Percentiles rank a stretch among this genome's conserved stretches.
Conservation (phyloP, 1,140 invertebrate genomes). For the Trichomalopsis sarcophagae region DNA sequence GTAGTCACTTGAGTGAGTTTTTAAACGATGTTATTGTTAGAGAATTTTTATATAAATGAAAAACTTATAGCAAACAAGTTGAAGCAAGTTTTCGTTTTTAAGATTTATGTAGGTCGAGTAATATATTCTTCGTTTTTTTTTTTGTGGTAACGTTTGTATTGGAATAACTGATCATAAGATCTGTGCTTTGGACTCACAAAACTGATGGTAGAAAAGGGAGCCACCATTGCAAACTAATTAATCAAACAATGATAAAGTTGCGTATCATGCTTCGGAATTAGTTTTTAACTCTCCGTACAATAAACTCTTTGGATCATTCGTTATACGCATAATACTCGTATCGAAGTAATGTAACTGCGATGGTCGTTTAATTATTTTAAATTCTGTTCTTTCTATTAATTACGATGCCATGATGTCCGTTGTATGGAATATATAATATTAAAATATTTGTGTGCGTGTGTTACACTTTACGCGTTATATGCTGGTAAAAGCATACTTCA, state of each 20-base stretch:
- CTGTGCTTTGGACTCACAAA: neutral
- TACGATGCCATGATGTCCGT: conserved; percentile 40
- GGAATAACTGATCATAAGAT: conserved; percentile 18
- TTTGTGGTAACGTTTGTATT: conserved; percentile 13
- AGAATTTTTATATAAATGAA: conserved; percentile 14
- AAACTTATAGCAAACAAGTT: neutral
- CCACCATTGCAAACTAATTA: neutral
- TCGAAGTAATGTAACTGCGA: neutral
- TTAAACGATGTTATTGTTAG: conserved; percentile 46
- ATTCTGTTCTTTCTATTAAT: conserved; percentile 19
- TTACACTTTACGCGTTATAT: conserved; percentile 10
- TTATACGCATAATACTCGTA: neutral
- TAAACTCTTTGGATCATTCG: neutral
- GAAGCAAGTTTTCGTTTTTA: conserved; percentile 20
- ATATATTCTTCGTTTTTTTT: conserved; percentile 32
- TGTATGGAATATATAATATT: conserved; percentile 18
- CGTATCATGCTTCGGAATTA: neutral
- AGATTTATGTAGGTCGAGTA: conserved; percentile 15
- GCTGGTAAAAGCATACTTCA: conserved; percentile 29
- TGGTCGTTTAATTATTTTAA: neutral
- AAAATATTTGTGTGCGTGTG: conserved; percentile 12
- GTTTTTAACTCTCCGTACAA: neutral
- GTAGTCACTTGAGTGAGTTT: conserved; percentile 28
- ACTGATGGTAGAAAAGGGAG: neutral
- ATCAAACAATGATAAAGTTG: neutral